These are phyloP conservation scores for Polypedilum vanderplanki DNA, from an alignment of 1,140 invertebrate species.

Conservation along the genomic window DNA sequence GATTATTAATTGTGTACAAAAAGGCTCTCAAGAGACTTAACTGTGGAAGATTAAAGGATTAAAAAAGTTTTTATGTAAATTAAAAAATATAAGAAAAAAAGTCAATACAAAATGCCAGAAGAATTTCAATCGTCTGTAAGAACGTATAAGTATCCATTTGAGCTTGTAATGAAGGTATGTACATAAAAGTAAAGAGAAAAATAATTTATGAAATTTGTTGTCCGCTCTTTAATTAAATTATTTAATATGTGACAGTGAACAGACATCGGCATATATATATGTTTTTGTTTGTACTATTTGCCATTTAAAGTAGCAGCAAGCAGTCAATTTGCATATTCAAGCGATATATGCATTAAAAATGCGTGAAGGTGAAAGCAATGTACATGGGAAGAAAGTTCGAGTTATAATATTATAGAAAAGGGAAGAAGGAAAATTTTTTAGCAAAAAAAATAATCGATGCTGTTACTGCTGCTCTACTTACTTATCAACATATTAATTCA, in stretches of 20 bases:
- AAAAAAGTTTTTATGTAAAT: background rate
- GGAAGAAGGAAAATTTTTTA: background rate
- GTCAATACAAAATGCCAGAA: slow-evolving; percentile 74
- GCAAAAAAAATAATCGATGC: slow-evolving; percentile 3
- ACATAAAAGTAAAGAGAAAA: slow-evolving; percentile 32
- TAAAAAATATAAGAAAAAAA: background rate
- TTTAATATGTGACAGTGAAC: background rate
- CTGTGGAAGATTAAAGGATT: background rate
- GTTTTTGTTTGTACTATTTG: background rate
- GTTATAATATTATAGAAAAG: no score
- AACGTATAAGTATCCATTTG: slow-evolving; percentile 95
- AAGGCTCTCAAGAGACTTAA: background rate
- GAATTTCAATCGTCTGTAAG: slow-evolving; percentile 92
- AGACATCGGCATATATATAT: background rate
- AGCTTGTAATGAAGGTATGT: slow-evolving; percentile 94
- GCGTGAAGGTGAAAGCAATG: background rate
- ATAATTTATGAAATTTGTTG: slow-evolving; percentile 26
- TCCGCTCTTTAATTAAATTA: slow-evolving; percentile 20
- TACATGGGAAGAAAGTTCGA: no score
- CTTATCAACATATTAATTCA: background rate
- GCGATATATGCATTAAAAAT: background rate
- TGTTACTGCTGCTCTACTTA: background rate
- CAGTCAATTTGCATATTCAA: background rate
- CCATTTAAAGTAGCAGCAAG: background rate
- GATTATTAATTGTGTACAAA: background rate